Evolutionary conservation across 92 coral and sea anemone species (phyloP).

Genomic region (Galaxea fascicularis): DNA sequence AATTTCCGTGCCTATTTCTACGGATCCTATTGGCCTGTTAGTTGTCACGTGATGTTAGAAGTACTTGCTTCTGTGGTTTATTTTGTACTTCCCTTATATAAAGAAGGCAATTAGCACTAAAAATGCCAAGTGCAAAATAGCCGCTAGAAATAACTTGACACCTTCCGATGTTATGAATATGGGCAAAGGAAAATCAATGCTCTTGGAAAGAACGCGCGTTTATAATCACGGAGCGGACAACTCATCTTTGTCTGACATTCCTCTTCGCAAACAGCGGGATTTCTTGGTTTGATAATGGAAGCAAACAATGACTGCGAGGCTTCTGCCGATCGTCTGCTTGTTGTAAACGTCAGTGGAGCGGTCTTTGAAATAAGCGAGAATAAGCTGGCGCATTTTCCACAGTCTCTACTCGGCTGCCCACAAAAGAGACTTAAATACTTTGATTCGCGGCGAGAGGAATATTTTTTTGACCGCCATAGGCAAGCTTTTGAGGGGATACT

Average conservation of each 20-base stretch:
- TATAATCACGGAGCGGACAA: neutral
- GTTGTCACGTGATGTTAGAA: slow-evolving; percentile 20
- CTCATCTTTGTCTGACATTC: neutral
- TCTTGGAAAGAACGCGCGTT: slow-evolving; percentile 2
- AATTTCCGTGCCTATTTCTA: neutral
- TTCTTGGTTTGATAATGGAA: slow-evolving; percentile 20
- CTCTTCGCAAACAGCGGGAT: slow-evolving; percentile 6
- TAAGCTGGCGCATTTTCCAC: slow-evolving; percentile 71
- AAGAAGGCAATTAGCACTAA: slow-evolving; percentile 16
- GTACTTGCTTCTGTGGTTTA: neutral
- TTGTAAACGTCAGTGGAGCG: slow-evolving; percentile 85
- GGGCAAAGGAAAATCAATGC: neutral
- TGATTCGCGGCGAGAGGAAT: slow-evolving; percentile 72
- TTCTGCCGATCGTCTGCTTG: slow-evolving; percentile 41
- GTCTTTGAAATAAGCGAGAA: slow-evolving; percentile 77
- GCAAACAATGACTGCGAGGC: neutral
- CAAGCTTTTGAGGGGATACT: slow-evolving; percentile 90
- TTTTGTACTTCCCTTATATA: neutral
- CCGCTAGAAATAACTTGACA: neutral
- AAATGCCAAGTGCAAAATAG: slow-evolving; percentile 2
- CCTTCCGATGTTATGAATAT: slow-evolving; percentile 20
- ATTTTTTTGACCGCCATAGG: slow-evolving; percentile 92
- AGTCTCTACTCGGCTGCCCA: slow-evolving; percentile 81
- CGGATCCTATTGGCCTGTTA: neutral
- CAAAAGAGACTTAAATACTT: slow-evolving; percentile 73